Percentiles rank a stretch among this genome's conserved stretches.
Conservation (phyloP, 2,888 invertebrate genomes). For the Phrixothrix hirtus region DNA sequence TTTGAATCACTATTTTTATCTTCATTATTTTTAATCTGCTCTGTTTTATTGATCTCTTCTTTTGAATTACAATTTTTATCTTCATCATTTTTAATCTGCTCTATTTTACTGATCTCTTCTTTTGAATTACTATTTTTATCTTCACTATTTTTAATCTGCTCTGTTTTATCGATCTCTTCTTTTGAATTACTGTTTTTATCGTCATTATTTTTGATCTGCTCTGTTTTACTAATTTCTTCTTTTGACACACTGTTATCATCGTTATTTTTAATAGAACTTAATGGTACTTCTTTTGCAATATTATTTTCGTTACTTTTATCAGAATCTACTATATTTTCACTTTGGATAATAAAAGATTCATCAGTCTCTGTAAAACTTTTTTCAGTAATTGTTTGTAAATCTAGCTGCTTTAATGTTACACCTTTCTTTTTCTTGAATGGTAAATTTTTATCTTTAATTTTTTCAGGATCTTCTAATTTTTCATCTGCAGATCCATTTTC, state of each 20-base stretch:
- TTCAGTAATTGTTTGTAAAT: conserved; percentile 12
- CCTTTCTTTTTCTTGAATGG: conserved; percentile 14
- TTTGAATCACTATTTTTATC: too few species aligned
- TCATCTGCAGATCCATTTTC: not conserved
- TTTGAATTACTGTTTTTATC: too few species aligned
- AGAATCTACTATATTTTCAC: not conserved
- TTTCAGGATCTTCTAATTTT: not conserved
- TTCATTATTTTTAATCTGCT: too few species aligned
- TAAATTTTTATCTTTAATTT: conserved; percentile 8
- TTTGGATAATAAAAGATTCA: not conserved
- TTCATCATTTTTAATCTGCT: too few species aligned
- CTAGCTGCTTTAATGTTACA: not conserved
- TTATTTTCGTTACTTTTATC: not conserved
- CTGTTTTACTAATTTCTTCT: not conserved
- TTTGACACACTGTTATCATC: not conserved
- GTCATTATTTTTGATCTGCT: too few species aligned
- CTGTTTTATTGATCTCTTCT: too few species aligned
- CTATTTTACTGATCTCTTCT: too few species aligned
- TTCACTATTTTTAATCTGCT: too few species aligned
- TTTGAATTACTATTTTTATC: too few species aligned
- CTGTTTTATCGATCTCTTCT: too few species aligned
- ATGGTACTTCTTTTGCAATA: not conserved
- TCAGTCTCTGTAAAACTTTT: conserved; percentile 8
- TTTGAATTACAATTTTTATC: too few species aligned
- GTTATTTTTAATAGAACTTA: not conserved